These are phyloP conservation scores for Decapterus maruadsi DNA, from an alignment of 2,797 vertebrate genomes.

Conservation along the genomic window DNA sequence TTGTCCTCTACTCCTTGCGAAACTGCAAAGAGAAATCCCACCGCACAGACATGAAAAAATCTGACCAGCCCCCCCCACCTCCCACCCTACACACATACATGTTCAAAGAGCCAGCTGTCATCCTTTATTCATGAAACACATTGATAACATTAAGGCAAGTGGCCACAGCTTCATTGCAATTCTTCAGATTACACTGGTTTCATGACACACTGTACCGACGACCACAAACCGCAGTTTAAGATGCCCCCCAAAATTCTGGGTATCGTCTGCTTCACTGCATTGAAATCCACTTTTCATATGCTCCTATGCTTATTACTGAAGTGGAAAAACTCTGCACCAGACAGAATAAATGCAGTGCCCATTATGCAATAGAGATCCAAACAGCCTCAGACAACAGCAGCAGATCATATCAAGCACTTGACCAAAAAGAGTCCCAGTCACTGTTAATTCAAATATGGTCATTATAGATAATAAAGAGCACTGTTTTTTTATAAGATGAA, in stretches of 20 bases:
- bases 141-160: constrained; percentile 47
- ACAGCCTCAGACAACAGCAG: constrained; percentile 8
- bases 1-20: constrained; percentile 81
- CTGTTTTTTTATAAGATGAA: constrained; percentile 46
- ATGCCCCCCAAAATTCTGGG: constrained; percentile 11
- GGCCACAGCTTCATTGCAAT: constrained; percentile 38
- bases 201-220: constrained; percentile 9
- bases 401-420: constrained; percentile 5
- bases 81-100: not conserved
- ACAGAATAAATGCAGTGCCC: constrained; percentile 23
- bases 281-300: constrained; percentile 27
- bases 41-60: constrained; percentile 44
- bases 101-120: constrained; percentile 44
- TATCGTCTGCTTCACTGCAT: constrained; percentile 14
- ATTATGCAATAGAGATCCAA: constrained; percentile 42
- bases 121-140: constrained; percentile 62
- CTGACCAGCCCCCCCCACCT: constrained; percentile 14
- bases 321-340: constrained; percentile 56
- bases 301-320: constrained; percentile 15
- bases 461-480: constrained; percentile 31
- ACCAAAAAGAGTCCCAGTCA: constrained; percentile 2
- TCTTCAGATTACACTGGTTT: constrained; percentile 28
- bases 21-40: constrained; percentile 68
- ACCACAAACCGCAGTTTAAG: not conserved
- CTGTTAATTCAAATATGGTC: constrained; percentile 23